phyloP scores from a whole-genome alignment of 2,888 invertebrate species.

The Tolmerus cingulatus region DNA sequence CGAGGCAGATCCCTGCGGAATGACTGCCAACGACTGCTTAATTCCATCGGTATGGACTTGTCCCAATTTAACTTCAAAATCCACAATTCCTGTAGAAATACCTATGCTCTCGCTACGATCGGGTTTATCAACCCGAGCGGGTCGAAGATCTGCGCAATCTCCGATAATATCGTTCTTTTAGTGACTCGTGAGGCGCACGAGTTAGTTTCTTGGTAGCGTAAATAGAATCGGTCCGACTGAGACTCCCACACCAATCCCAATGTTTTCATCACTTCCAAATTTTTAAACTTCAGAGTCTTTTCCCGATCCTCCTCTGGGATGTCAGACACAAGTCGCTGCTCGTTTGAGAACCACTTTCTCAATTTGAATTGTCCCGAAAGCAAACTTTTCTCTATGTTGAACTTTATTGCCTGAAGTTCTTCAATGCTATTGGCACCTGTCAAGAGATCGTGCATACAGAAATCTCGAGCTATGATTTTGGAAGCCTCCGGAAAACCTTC shows the following conservation, averaged over 20 bases:
- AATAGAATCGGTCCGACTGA: background rate
- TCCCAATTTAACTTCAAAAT: background rate
- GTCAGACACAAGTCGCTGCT: background rate
- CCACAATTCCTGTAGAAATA: slow-evolving; percentile 23
- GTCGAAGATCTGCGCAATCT: slow-evolving; percentile 5
- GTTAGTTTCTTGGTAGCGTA: slow-evolving; percentile 24
- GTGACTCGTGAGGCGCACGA: background rate
- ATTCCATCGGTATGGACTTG: background rate
- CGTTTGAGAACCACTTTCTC: too few relatives aligned
- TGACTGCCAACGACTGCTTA: background rate
- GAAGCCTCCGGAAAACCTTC: slow-evolving; percentile 50
- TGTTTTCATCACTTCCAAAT: background rate
- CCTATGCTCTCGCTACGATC: background rate
- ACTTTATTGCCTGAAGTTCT: slow-evolving; percentile 45
- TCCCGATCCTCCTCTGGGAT: background rate
- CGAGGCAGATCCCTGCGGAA: background rate
- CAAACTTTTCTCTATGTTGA: slow-evolving; percentile 42
- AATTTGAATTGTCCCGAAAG: slow-evolving; percentile 42
- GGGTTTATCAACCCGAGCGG: slow-evolving; percentile 21
- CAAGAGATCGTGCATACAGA: slow-evolving; percentile 52
- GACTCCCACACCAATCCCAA: background rate
- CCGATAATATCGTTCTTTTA: background rate
- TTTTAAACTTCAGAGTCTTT: background rate
- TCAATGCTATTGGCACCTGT: slow-evolving; percentile 43
- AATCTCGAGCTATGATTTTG: slow-evolving; percentile 45